Evolutionary conservation across 2,797 vertebrate genomes (phyloP), one percentile per base, ranked within the genome.

Genomic region (Erethizon dorsatum): DNA sequence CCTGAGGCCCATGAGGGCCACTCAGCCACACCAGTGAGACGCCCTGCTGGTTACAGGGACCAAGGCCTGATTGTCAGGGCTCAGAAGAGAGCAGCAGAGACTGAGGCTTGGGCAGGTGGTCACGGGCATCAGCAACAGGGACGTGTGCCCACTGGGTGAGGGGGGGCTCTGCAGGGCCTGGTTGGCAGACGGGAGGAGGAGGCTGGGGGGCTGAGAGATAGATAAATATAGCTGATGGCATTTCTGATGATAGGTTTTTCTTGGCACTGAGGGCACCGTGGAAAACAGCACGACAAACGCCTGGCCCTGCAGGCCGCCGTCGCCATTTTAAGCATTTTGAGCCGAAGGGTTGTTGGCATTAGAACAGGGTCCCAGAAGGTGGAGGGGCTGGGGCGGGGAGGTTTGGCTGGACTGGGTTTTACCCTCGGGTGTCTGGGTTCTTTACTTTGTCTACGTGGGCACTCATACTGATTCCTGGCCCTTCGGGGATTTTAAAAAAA

Each of bases 171-270:
- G 50, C 93, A 71, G 85, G 97, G 97, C 94, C 94, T 89, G 94
- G 83, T 83, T 97, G 97, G 97, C 97, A 97, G 98, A 95, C 94
- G 96, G 97, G 96, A 98, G 95, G 95, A 96, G 97, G 97, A 97
- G 97, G 96, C 96, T 96, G 94, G 96, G 97, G 97, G 96, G 93
- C 97, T 97, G 97, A 97, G 97, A 97, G 97, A 97, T 97, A 97
- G 97, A 97, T 97, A 98, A 97, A 98, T 98, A 97, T 97, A 98
- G 97, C 97, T 94, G 96, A 97, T 97, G 97, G 97, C 98, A 96
- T 98, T 98, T 97, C 97, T 97, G 97, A 96, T 97, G 97, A 93
- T 97, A 96, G 96, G 98, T 97, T 98, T 98, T 97, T 98, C 97
- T 98, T 98, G 97, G 98, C 98, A 96, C 97, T 2, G 59, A 98